phyloP scores from a whole-genome alignment of 2,888 invertebrate species.

The Phania funesta region DNA sequence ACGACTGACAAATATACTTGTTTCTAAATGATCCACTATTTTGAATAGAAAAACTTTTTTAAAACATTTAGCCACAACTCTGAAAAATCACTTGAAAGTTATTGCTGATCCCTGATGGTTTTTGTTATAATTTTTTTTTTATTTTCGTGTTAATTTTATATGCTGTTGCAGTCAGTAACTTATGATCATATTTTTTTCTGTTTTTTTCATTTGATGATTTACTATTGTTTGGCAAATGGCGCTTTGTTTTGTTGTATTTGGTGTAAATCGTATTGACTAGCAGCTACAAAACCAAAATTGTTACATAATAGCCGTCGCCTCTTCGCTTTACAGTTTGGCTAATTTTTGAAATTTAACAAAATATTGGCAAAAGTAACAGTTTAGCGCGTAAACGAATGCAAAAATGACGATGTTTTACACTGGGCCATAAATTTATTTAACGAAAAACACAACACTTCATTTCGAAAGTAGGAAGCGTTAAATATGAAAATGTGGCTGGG shows the following conservation, averaged over 20 bases:
- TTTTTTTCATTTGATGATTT: not conserved
- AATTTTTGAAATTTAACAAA: slow-evolving; percentile 5
- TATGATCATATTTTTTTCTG: not conserved
- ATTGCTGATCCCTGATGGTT: no score
- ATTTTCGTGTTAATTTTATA: not conserved
- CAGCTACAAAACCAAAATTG: slow-evolving; percentile 17
- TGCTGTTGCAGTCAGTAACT: slow-evolving; percentile 21
- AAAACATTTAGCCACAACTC: no score
- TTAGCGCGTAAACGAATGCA: slow-evolving; percentile 13
- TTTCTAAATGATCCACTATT: no score
- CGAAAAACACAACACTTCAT: not conserved
- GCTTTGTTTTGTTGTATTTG: slow-evolving; percentile 10
- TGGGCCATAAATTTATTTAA: not conserved
- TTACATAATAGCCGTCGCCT: slow-evolving; percentile 25
- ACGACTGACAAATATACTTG: no score
- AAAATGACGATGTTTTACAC: slow-evolving; percentile 19
- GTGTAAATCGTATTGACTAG: slow-evolving; percentile 52
- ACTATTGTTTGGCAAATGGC: slow-evolving; percentile 14
- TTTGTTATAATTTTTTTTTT: slow-evolving; percentile 21
- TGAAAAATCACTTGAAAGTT: no score
- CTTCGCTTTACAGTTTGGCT: not conserved
- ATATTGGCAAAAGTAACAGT: slow-evolving; percentile 40
- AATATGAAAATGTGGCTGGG: slow-evolving; percentile 5
- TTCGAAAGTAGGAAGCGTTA: slow-evolving; percentile 58
- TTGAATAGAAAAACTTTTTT: no score